Conservation (phyloP, 2,888 invertebrate species). For the Harpalus rufipes region DNA sequence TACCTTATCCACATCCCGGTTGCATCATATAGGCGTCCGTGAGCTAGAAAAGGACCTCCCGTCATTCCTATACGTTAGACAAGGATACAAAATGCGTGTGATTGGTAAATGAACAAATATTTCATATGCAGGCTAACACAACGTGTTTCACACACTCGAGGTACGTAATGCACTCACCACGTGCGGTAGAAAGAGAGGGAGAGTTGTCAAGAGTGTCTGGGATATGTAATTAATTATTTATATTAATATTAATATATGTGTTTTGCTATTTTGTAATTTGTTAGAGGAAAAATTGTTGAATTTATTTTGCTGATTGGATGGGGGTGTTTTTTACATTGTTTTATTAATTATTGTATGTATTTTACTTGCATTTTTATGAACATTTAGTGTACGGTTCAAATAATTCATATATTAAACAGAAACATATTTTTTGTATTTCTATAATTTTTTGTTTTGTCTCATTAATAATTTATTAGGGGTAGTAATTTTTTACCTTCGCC, state of each 20-base stretch:
- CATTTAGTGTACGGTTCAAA: not conserved
- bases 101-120: conserved; percentile 60
- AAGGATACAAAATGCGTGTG: conserved; percentile 29
- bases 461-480: too few relatives aligned
- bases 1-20: not conserved
- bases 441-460: not conserved
- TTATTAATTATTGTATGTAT: not conserved
- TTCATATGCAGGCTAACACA: conserved; percentile 56
- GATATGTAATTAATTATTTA: conserved; percentile 44
- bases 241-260: conserved; percentile 54
- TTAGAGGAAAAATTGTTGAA: conserved; percentile 40
- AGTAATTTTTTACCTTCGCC: too few relatives aligned
- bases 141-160: conserved; percentile 23
- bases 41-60: not conserved
- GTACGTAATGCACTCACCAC: conserved; percentile 19
- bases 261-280: conserved; percentile 49
- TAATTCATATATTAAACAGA: not conserved
- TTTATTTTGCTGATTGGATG: conserved; percentile 25
- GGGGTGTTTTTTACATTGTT: not conserved
- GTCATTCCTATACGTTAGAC: not conserved
- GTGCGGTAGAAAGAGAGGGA: not conserved
- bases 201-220: not conserved
- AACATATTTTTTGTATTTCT: not conserved
- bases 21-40: conserved; percentile 7
- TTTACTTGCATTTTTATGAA: not conserved